These are phyloP conservation scores for Parnassius smintheus DNA, from an alignment of 2,888 invertebrate genomes.

Conservation along the genomic window DNA sequence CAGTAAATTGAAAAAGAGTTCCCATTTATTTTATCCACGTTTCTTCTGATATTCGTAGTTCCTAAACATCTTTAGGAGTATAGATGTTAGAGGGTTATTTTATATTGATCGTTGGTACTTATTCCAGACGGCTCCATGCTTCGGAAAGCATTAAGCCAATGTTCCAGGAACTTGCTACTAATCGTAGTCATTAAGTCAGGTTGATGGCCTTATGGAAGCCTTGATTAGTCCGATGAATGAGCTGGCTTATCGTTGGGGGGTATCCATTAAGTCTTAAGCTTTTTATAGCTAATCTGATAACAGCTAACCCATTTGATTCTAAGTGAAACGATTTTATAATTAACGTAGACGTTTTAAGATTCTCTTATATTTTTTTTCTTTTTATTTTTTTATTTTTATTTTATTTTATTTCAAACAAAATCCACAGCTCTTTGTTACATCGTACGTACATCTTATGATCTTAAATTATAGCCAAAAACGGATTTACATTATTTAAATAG, in stretches of 20 bases:
- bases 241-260: background rate
- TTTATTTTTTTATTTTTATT: no score
- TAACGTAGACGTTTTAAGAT: background rate
- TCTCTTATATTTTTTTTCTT: no score
- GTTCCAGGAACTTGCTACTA: slow-evolving; percentile 22
- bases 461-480: no score
- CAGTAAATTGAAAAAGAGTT: no score
- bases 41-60: no score
- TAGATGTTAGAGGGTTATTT: slow-evolving; percentile 26
- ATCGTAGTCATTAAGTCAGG: slow-evolving; percentile 21
- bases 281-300: background rate
- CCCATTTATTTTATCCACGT: no score
- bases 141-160: slow-evolving; percentile 11
- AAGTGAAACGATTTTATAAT: background rate
- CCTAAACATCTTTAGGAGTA: no score
- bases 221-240: slow-evolving; percentile 14
- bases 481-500: no score
- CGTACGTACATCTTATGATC: no score
- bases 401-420: no score
- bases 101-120: slow-evolving; percentile 22
- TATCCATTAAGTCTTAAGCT: slow-evolving; percentile 1
- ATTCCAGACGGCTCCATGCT: slow-evolving; percentile 4
- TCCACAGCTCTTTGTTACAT: no score
- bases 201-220: slow-evolving; percentile 9
- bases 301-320: background rate